phyloP scores from a whole-genome alignment of 2,888 invertebrate genomes.

The Andrena fulva region DNA sequence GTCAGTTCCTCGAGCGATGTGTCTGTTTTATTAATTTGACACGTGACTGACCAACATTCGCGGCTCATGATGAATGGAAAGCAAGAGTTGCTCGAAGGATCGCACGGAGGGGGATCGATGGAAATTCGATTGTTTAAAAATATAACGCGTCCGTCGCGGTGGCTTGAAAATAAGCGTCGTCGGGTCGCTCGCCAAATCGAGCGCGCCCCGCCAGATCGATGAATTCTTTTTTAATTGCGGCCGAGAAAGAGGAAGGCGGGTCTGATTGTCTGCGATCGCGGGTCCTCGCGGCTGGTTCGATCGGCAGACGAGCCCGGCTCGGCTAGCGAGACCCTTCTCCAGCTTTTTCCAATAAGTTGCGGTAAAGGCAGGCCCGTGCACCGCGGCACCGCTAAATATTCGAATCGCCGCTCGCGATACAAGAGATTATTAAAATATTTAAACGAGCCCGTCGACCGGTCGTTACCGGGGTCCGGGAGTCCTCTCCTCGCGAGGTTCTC shows the following conservation, averaged over 20 bases:
- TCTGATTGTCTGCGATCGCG: slow-evolving; percentile 3
- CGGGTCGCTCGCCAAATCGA: slow-evolving; percentile 21
- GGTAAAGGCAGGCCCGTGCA: slow-evolving; percentile 55
- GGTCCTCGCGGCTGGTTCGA: slow-evolving; percentile 2
- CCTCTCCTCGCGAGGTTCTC: slow-evolving; percentile 77
- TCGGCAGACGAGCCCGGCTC: background rate
- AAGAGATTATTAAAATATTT: slow-evolving; percentile 82
- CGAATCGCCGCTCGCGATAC: slow-evolving; percentile 79
- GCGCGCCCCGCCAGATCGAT: slow-evolving; percentile 31
- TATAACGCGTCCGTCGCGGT: slow-evolving; percentile 6
- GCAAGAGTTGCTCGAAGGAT: background rate
- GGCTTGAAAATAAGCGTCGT: background rate
- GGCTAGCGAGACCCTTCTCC: slow-evolving; percentile 14
- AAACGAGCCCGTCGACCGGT: slow-evolving; percentile 79
- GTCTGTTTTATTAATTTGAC: too few relatives aligned
- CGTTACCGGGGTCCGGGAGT: slow-evolving; percentile 73
- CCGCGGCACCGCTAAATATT: slow-evolving; percentile 74
- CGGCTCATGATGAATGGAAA: background rate
- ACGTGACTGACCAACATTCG: too few relatives aligned
- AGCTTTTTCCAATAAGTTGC: slow-evolving; percentile 43
- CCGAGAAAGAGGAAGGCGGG: slow-evolving; percentile 15
- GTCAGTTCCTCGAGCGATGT: too few relatives aligned
- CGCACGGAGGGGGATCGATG: background rate
- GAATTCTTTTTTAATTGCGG: slow-evolving; percentile 44
- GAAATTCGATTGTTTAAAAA: slow-evolving; percentile 34